Conservation (phyloP, 1,140 invertebrate genomes). For the Paramacrobiotus metropolitanus region DNA sequence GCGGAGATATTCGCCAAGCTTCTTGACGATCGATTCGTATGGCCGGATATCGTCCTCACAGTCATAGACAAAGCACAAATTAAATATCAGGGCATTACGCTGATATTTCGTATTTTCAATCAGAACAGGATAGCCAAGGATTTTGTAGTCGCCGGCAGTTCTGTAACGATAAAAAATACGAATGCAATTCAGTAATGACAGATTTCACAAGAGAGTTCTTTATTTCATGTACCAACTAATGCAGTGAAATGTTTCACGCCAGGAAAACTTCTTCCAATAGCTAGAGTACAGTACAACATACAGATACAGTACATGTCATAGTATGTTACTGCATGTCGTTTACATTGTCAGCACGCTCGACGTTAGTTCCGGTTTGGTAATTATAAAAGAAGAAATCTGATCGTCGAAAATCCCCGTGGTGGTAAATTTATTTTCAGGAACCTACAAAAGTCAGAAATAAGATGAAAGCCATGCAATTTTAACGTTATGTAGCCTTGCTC, state of each 20-base stretch:
- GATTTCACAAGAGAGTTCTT: slow-evolving; percentile 9
- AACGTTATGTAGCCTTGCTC: too few species aligned
- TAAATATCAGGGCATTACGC: slow-evolving; percentile 82
- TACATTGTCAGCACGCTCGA: slow-evolving; percentile 71
- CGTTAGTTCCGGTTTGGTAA: slow-evolving; percentile 73
- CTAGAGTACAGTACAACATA: not conserved
- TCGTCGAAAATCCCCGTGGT: slow-evolving; percentile 72
- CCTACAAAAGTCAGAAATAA: slow-evolving; percentile 15
- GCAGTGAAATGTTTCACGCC: not conserved
- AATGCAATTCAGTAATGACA: not conserved
- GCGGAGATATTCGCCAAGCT: slow-evolving; percentile 69
- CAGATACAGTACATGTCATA: not conserved
- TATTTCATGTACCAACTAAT: not conserved
- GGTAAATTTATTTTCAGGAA: slow-evolving; percentile 47
- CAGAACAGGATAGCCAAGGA: slow-evolving; percentile 70
- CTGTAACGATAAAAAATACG: slow-evolving; percentile 25
- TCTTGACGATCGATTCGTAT: slow-evolving; percentile 75
- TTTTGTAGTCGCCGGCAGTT: slow-evolving; percentile 56
- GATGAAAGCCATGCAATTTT: not conserved
- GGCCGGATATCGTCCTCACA: slow-evolving; percentile 60
- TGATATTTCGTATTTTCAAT: slow-evolving; percentile 70
- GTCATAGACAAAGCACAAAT: slow-evolving; percentile 81
- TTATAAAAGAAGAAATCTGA: slow-evolving; percentile 74
- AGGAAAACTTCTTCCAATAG: not conserved
- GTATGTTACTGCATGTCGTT: slow-evolving; percentile 21